Evolutionary conservation across 1,140 invertebrate genomes (phyloP).

Genomic region (Galendromus occidentalis): DNA sequence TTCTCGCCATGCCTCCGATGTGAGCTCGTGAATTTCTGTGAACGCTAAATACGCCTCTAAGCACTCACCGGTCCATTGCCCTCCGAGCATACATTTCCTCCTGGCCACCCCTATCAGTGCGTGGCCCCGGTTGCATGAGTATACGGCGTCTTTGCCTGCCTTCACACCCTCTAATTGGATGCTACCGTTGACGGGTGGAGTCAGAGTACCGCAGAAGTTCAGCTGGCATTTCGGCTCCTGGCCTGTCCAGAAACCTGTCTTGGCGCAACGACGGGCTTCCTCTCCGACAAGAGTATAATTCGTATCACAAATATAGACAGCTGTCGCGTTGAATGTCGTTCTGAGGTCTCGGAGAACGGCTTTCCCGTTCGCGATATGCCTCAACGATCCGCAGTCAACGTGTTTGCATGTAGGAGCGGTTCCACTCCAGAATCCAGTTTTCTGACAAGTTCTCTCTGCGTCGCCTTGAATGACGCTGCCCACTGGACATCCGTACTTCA

Average conservation of each 20-base stretch:
- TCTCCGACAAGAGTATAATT: conserved; percentile 60
- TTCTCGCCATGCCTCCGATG: too few relatives aligned
- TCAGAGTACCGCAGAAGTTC: conserved; percentile 48
- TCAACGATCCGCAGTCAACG: conserved; percentile 54
- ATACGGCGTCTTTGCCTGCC: conserved; percentile 31
- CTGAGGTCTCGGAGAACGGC: conserved; percentile 45
- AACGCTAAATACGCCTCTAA: too few relatives aligned
- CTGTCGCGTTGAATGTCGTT: conserved; percentile 49
- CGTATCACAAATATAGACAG: conserved; percentile 50
- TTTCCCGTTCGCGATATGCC: conserved; percentile 47
- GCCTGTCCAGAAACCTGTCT: conserved; percentile 65
- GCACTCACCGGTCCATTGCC: conserved; percentile 22
- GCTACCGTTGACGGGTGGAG: conserved; percentile 53
- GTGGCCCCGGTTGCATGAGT: conserved; percentile 59
- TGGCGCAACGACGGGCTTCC: conserved; percentile 34
- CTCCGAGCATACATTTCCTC: conserved; percentile 20
- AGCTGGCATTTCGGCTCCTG: conserved; percentile 56
- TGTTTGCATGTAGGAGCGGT: conserved; percentile 59
- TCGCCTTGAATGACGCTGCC: conserved; percentile 61
- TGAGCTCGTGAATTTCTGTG: too few relatives aligned
- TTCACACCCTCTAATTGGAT: conserved; percentile 48
- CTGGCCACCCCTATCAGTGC: conserved; percentile 46
- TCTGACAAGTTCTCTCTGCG: conserved; percentile 42
- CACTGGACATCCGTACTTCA: conserved; percentile 56
- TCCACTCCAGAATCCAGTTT: conserved; percentile 58